A percentile compares a stretch with the other conserved stretches of the same genome.
phyloP scores from a whole-genome alignment of 2,888 invertebrate species.

The Hirtodrosophila confusa region DNA sequence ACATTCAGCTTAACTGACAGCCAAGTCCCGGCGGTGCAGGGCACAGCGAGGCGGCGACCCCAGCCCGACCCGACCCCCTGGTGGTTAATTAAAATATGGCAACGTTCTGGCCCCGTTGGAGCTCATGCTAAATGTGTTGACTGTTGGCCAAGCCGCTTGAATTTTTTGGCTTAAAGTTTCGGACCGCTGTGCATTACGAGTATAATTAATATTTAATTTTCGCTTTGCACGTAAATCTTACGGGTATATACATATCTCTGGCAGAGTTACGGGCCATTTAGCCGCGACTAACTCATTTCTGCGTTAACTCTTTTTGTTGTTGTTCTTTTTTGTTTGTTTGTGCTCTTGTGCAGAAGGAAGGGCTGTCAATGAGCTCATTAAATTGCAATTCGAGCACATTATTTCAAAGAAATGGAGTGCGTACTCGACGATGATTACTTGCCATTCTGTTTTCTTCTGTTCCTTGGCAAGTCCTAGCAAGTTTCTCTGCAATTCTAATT shows the following conservation, averaged over 20 bases:
- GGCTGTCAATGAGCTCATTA: slow-evolving; percentile 76
- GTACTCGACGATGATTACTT: slow-evolving; percentile 51
- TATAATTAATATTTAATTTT: slow-evolving; percentile 59
- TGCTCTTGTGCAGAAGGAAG: slow-evolving; percentile 14
- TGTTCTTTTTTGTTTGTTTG: not conserved
- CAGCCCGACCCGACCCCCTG: slow-evolving; percentile 38
- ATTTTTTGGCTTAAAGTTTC: slow-evolving; percentile 19
- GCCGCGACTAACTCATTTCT: slow-evolving; percentile 38
- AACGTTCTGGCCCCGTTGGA: slow-evolving; percentile 18
- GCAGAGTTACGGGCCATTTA: slow-evolving; percentile 62
- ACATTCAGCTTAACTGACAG: slow-evolving; percentile 58
- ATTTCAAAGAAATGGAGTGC: slow-evolving; percentile 55
- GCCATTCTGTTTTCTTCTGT: slow-evolving; percentile 20
- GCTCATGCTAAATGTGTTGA: slow-evolving; percentile 44
- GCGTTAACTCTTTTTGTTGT: slow-evolving; percentile 7
- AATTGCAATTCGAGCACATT: slow-evolving; percentile 66
- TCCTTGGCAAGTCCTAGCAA: slow-evolving; percentile 11
- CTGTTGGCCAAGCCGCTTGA: slow-evolving; percentile 25
- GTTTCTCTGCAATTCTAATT: slow-evolving; percentile 55
- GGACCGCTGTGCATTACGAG: slow-evolving; percentile 17
- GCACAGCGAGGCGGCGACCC: slow-evolving; percentile 5
- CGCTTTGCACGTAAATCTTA: slow-evolving; percentile 41
- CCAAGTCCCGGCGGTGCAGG: slow-evolving; percentile 33
- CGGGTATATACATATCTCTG: slow-evolving; percentile 24
- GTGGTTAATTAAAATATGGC: slow-evolving; percentile 73